Base-by-base conservation (phyloP, 2,888 invertebrate genomes). In the Lucinisca nassula region DNA sequence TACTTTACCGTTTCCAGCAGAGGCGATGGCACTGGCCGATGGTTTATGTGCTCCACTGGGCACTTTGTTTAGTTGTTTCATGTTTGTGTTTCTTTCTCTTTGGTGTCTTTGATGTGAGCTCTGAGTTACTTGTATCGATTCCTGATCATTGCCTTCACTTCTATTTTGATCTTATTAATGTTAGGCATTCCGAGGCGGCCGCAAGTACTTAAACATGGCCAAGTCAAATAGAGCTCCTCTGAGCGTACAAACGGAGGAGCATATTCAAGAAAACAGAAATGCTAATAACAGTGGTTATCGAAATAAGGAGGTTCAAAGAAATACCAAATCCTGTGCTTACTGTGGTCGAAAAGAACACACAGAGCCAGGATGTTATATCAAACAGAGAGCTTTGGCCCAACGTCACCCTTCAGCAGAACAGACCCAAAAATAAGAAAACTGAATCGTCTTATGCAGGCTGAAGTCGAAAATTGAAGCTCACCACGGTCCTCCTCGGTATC, bases 401-500 rank as follows among this genome's bases (percentile, higher is more conserved):
- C 67, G 55, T 76, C 76, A 51, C 30, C 32, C 37, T 55, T 30
- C n/a, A 55, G 76, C 76, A 49, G 27, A 76, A 51, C 35, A 51
- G 32, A 32, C 24, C n/a, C n/a, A 55, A 37, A 49, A 35, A 1
- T 27, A 55, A n/a, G 32, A 55, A 30, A 76, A 37, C 32, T 37
- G n/a, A 30, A 14, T n/a, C n/a, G n/a, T n/a, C n/a, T n/a, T 55
- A 76, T 55, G 32, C 51, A 12, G 76, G 76, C n/a, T 51, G 51
- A 21, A 76, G 76, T 76, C 76, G 76, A 27, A 30, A 30, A 27
- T 14, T 38, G 78, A 61, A 78, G 37, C 61, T 61, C 38, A 61
- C 61, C 27, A 61, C 78, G n/a, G 49, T 45, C 32, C 76, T 45
- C 45, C 76, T 76, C 24, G 78, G 61, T 58, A 78, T 61, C 61